phyloP scores from a whole-genome alignment of 2,797 vertebrate genomes.

The Diplodus puntazzo region DNA sequence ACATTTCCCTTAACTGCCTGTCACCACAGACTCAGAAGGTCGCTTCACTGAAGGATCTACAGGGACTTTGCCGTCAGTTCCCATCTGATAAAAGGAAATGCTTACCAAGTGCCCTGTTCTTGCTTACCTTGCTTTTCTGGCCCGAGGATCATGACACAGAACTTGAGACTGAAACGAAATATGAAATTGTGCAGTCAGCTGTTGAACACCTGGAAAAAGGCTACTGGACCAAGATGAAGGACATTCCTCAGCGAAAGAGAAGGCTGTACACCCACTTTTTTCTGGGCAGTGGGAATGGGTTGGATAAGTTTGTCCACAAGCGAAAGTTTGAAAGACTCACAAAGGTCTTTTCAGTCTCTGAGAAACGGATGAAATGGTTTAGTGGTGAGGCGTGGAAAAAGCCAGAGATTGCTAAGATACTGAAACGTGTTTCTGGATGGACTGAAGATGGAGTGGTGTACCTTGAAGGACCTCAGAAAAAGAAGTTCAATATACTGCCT shows the following conservation, averaged over 20 bases:
- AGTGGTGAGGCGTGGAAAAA: conserved; percentile 79
- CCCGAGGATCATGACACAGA: conserved; percentile 85
- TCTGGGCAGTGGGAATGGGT: conserved; percentile 80
- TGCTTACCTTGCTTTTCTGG: conserved; percentile 89
- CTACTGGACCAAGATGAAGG: conserved; percentile 83
- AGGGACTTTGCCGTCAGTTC: conserved; percentile 80
- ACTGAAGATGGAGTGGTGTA: conserved; percentile 86
- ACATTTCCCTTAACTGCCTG: conserved; percentile 84
- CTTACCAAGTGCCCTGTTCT: conserved; percentile 81
- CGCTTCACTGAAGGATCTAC: conserved; percentile 74
- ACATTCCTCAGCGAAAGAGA: conserved; percentile 84
- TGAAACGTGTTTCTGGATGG: conserved; percentile 87
- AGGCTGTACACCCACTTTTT: conserved; percentile 87
- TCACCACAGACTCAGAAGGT: conserved; percentile 73
- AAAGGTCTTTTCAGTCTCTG: conserved; percentile 60
- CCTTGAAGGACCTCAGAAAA: conserved; percentile 78
- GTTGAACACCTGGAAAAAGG: conserved; percentile 79
- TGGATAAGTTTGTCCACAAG: conserved; percentile 81
- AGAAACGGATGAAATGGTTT: conserved; percentile 81
- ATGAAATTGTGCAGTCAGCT: conserved; percentile 80
- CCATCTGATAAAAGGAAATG: conserved; percentile 75
- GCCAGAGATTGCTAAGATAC: conserved; percentile 61
- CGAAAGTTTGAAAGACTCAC: conserved; percentile 74
- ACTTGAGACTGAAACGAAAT: conserved; percentile 75
- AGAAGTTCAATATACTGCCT: conserved; percentile 78